These are phyloP conservation scores for Bucco capensis DNA, from an alignment of 2,113 vertebrate species.

Conservation along the genomic window DNA sequence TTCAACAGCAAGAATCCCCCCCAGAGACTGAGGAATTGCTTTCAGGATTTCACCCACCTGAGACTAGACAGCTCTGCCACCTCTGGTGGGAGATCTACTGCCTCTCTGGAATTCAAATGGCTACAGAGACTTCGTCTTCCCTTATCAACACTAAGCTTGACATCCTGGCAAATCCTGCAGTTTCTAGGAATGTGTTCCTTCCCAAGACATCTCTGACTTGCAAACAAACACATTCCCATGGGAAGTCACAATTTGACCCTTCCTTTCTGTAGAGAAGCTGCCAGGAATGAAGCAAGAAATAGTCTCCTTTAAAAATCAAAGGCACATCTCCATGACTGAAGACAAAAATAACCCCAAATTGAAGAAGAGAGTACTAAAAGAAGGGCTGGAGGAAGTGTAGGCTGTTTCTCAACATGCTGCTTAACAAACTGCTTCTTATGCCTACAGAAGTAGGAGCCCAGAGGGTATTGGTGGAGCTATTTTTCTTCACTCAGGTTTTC, in stretches of 20 bases:
- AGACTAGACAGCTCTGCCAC: neutral
- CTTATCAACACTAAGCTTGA: neutral
- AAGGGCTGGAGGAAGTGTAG: neutral
- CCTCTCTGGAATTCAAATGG: neutral
- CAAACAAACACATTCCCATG: accelerated
- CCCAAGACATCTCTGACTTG: neutral
- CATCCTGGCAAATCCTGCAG: neutral
- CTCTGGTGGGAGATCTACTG: neutral
- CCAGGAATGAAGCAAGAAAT: neutral
- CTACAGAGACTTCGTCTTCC: neutral
- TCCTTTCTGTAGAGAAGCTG: neutral
- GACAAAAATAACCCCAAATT: neutral
- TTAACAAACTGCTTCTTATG: neutral
- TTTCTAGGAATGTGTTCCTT: neutral
- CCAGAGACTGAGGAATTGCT: neutral
- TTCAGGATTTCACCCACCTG: neutral
- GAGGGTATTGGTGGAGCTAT: neutral
- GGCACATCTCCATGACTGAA: neutral
- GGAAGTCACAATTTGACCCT: neutral
- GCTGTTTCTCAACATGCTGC: neutral
- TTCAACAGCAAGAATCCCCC: neutral
- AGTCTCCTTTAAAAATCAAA: neutral
- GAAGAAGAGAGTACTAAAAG: neutral
- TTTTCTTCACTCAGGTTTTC: neutral
- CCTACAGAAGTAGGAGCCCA: neutral